Evolutionary conservation across 2,888 invertebrate genomes (phyloP).

Genomic region (Apamea sordens): DNA sequence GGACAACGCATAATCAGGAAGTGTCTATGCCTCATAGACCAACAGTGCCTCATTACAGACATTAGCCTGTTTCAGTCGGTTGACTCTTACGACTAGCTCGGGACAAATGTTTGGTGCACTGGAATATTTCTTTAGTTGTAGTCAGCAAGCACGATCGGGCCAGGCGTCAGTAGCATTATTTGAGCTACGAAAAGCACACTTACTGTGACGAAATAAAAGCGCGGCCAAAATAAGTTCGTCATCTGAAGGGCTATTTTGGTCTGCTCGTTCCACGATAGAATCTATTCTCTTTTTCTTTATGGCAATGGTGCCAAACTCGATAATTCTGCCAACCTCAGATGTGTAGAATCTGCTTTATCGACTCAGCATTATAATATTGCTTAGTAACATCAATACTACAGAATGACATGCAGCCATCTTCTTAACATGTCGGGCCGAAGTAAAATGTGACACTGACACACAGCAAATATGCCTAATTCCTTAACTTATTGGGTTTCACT

Average conservation of each 20-base stretch:
- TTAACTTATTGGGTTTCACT: background rate
- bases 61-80: conserved; percentile 37
- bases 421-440: background rate
- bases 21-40: conserved; percentile 30
- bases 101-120: conserved; percentile 23
- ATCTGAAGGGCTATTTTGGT: background rate
- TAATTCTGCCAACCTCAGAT: no score
- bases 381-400: background rate
- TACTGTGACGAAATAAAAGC: background rate
- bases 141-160: background rate
- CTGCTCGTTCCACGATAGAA: background rate
- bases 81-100: conserved; percentile 32
- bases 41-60: conserved; percentile 31
- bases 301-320: no score
- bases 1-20: conserved; percentile 9
- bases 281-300: no score
- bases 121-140: conserved; percentile 8
- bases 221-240: background rate
- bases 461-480: background rate
- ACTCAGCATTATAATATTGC: background rate
- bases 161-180: background rate
- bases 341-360: no score
- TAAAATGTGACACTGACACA: background rate
- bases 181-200: no score
- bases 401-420: background rate